Conservation (phyloP, 1,140 invertebrate species). For the Diploscapter pachys region DNA sequence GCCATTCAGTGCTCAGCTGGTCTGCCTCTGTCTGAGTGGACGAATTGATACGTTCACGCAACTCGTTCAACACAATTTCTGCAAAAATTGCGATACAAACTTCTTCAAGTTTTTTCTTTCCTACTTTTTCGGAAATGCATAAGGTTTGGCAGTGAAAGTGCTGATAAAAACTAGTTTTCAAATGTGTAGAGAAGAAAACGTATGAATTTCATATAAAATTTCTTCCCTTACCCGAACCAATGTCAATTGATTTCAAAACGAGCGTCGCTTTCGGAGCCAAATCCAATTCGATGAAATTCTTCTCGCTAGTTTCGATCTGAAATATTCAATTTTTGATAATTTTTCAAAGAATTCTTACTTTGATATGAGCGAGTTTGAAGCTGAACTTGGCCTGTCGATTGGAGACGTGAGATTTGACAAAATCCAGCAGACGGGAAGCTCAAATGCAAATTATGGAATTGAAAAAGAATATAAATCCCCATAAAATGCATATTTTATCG, state of each 20-base stretch:
- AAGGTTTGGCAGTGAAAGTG: too few species aligned
- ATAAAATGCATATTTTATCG: too few species aligned
- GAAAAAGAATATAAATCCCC: not conserved
- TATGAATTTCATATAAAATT: too few species aligned
- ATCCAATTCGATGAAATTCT: conserved; percentile 4
- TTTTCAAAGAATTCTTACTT: not conserved
- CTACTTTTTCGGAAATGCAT: too few species aligned
- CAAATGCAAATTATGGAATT: not conserved
- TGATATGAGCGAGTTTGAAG: too few species aligned
- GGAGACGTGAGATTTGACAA: not conserved
- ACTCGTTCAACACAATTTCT: not conserved
- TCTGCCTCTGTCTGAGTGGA: not conserved
- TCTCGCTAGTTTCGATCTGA: not conserved
- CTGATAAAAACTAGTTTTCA: too few species aligned
- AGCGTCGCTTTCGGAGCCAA: conserved; percentile 5
- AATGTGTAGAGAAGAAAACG: too few species aligned
- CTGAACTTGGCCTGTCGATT: not conserved
- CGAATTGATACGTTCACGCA: not conserved
- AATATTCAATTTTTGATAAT: not conserved
- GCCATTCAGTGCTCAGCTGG: conserved; percentile 1
- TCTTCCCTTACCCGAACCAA: too few species aligned
- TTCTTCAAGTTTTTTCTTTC: not conserved
- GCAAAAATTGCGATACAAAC: not conserved
- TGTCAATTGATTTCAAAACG: too few species aligned
- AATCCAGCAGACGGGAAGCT: conserved; percentile 4